phyloP scores from a whole-genome alignment of 2,888 invertebrate genomes.

The Glyphotaelius pellucidus region DNA sequence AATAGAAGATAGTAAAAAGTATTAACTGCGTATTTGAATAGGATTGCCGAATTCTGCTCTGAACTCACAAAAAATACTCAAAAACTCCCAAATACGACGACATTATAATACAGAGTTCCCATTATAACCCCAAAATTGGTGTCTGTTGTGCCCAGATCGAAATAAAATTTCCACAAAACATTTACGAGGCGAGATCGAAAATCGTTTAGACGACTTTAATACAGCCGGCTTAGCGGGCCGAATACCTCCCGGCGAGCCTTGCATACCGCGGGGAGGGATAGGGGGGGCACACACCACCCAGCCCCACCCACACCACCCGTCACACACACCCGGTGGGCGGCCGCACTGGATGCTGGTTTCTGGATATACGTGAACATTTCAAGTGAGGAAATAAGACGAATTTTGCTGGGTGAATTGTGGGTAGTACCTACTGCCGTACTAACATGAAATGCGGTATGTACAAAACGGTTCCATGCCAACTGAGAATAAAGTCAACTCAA shows the following conservation, averaged over 20 bases:
- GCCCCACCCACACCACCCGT: neutral
- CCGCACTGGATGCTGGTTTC: neutral
- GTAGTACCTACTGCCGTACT: neutral
- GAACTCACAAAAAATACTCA: neutral
- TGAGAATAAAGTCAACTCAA: too few relatives aligned
- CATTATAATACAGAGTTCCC: neutral
- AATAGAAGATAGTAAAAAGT: too few relatives aligned
- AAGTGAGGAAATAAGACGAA: neutral
- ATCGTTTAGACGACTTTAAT: constrained; percentile 17
- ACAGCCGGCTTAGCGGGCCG: constrained; percentile 2
- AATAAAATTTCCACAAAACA: constrained; percentile 2
- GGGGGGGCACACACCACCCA: neutral
- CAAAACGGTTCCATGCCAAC: too few relatives aligned
- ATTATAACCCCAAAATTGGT: neutral
- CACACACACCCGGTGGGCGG: neutral
- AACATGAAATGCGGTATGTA: neutral
- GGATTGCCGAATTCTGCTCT: neutral
- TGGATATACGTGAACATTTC: neutral
- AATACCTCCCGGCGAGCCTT: constrained; percentile 22
- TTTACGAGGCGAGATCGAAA: constrained; percentile 15
- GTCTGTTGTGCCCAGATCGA: constrained; percentile 2
- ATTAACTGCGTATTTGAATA: neutral
- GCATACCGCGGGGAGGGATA: neutral
- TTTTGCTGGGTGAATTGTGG: neutral
- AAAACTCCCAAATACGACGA: neutral